These are phyloP conservation scores for Heliocidaris tuberculata DNA, from an alignment of 35 echinoderm and acorn worm species.

Conservation along the genomic window DNA sequence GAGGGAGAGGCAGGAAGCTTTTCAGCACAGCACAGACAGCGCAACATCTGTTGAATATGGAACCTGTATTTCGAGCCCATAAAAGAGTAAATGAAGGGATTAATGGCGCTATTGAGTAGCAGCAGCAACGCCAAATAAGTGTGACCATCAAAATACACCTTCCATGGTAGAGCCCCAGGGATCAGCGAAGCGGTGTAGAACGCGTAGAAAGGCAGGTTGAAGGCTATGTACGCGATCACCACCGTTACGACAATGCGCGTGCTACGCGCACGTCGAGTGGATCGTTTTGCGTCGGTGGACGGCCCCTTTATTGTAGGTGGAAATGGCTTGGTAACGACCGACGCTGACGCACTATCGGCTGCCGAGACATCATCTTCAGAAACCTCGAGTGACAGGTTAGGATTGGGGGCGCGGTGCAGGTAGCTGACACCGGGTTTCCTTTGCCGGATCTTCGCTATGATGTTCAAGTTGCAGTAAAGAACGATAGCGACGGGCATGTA, in stretches of 20 bases:
- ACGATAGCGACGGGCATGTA: not conserved
- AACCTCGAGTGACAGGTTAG: not conserved
- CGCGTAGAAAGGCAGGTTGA: conserved; percentile 26
- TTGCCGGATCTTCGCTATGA: not conserved
- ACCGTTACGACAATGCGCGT: not conserved
- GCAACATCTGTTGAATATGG: not conserved
- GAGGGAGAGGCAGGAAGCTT: not conserved
- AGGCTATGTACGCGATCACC: not conserved
- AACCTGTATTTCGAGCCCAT: not conserved
- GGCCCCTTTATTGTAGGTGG: not conserved
- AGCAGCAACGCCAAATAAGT: not conserved
- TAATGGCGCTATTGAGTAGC: conserved; percentile 29
- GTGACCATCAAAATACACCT: conserved; percentile 1
- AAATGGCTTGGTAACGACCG: not conserved
- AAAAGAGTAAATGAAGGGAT: conserved; percentile 17
- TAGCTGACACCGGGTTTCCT: not conserved
- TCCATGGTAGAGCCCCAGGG: not conserved
- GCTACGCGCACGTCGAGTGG: not conserved
- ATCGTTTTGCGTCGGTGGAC: not conserved
- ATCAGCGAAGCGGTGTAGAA: not conserved
- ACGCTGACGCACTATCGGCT: not conserved
- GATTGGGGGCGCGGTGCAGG: not conserved
- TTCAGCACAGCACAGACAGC: not conserved
- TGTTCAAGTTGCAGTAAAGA: not conserved
- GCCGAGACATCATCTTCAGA: not conserved